Evolutionary conservation across 1,140 invertebrate genomes (phyloP), one percentile per base, ranked within the genome.

Genomic region (Cydia amplana): DNA sequence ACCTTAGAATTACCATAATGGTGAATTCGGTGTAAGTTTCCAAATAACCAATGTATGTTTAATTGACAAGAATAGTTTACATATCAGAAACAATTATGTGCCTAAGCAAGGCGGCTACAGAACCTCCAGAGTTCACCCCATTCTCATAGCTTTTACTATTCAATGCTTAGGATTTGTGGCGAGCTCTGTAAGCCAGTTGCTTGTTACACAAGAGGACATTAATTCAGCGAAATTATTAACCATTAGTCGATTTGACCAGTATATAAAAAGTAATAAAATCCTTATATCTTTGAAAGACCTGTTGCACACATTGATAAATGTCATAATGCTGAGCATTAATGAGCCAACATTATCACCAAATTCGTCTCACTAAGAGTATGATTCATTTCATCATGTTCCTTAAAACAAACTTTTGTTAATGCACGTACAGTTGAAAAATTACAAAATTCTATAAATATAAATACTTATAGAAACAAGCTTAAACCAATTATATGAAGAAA

Each of bases 61-160:
- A 70, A 70, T 70, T 70, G 65, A 70, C 65, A 70, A 70, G 25
- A 70, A 70, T 40, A 70, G 65, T 70, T 70, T 70, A 70, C 36
- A 18, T 43, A 32, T 36, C 6, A 40, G n/a, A 70, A 70, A 32
- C 64, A 32, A 32, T 32, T 32, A 28, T 28, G 32, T 32, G 32
- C 32, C 32, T 32, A 32, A 32, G 32, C 32, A 32, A 32, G 32
- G 32, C 32, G 32, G 32, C 32, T 32, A 32, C 32, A 32, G 5
- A 32, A 32, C 12, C 3, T 16, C 43, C 43, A 46, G 12, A 46
- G 4, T 46, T 46, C 43, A 7, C 43, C 43, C 12, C 3, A 12
- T 4, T 46, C 36, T 46, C 14, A 46, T 46, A 16, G 43, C 12
- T 43, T 43, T 43, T 36, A 5, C 40, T 32, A 32, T 32, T 32